Evolutionary conservation across 2,797 vertebrate genomes (phyloP).

Genomic region (Chaetodon trifasciatus): DNA sequence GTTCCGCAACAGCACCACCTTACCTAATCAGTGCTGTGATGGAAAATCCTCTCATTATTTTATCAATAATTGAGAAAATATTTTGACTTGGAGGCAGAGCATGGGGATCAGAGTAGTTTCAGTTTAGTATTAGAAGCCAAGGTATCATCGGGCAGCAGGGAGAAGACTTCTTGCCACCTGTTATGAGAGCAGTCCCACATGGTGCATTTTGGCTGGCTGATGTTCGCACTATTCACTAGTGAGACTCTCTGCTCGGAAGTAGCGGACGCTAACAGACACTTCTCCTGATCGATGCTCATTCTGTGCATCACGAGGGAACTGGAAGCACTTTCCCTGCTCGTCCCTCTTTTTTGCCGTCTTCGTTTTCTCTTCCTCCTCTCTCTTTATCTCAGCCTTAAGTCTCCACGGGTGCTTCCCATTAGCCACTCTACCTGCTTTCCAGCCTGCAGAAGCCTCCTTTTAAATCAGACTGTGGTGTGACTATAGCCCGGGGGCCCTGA

Average conservation of each 20-base stretch:
- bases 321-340: slow-evolving; percentile 67
- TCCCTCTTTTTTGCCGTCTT: slow-evolving; percentile 43
- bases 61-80: slow-evolving; percentile 52
- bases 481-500: slow-evolving; percentile 69
- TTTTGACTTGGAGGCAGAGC: slow-evolving; percentile 32
- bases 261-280: slow-evolving; percentile 66
- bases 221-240: slow-evolving; percentile 67
- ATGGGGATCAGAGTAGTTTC: slow-evolving; percentile 4
- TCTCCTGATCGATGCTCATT: slow-evolving; percentile 73
- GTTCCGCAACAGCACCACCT: slow-evolving; percentile 43
- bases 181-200: slow-evolving; percentile 60
- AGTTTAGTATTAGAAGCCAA: slow-evolving; percentile 18
- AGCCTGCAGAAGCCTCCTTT: slow-evolving; percentile 72
- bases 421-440: slow-evolving; percentile 66
- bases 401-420: slow-evolving; percentile 74
- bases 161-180: slow-evolving; percentile 63
- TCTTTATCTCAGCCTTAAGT: slow-evolving; percentile 62
- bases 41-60: slow-evolving; percentile 40
- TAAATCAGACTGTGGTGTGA: slow-evolving; percentile 73
- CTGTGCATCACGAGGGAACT: slow-evolving; percentile 59
- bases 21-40: slow-evolving; percentile 40
- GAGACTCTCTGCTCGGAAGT: slow-evolving; percentile 63
- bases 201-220: slow-evolving; percentile 58
- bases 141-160: slow-evolving; percentile 24
- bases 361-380: slow-evolving; percentile 52